Evolutionary conservation across 2,888 invertebrate species (phyloP), one percentile per base, ranked within the genome.

Genomic region (Cephus nigrinus): DNA sequence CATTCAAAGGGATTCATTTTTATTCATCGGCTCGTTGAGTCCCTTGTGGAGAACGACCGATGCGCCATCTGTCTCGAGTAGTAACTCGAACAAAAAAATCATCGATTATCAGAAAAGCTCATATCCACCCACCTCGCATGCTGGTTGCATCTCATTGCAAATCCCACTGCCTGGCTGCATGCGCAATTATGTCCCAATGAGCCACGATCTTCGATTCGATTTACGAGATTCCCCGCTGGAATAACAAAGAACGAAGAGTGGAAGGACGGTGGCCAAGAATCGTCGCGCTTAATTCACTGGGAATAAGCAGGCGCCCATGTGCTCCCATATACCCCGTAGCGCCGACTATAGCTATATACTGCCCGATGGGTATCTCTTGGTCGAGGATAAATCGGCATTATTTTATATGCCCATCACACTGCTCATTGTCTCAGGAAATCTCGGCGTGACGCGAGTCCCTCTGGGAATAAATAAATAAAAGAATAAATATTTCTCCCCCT

Each of bases 331-430:
- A 55, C 23, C 40, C 40, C 40, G 9, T 40, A 55, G 55, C 23
- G 23, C 23, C 23, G 40, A 40, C 40, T 55, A 55, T 55, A 23
- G 23, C 23, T 55, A 12, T 35, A 55, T 55, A 23, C 9, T 23
- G 2, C 2, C 9, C 87, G 88, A 89, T 87, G 85, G 83, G 84
- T 88, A 89, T 89, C 88, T 86, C 83, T 83, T 86, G 86, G 85
- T 83, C 89, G 89, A 86, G 87, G 84, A 86, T 87, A 87, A 87
- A 87, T 87, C 86, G 86, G 81, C 85, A 85, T 88, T 88, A 88
- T 89, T 89, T 89, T 87, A 88, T 88, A 88, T 85, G 85, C 89
- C 84, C 85, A 86, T 88, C 89, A 88, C 87, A 86, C 82, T 83
- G 84, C 85, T 86, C 86, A 89, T 89, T 89, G 89, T 89, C 87